A percentile compares a stretch with the other conserved stretches of the same genome.
These are phyloP conservation scores for Triplophysa tibetana DNA, from an alignment of 2,113 vertebrate species.

Conservation along the genomic window DNA sequence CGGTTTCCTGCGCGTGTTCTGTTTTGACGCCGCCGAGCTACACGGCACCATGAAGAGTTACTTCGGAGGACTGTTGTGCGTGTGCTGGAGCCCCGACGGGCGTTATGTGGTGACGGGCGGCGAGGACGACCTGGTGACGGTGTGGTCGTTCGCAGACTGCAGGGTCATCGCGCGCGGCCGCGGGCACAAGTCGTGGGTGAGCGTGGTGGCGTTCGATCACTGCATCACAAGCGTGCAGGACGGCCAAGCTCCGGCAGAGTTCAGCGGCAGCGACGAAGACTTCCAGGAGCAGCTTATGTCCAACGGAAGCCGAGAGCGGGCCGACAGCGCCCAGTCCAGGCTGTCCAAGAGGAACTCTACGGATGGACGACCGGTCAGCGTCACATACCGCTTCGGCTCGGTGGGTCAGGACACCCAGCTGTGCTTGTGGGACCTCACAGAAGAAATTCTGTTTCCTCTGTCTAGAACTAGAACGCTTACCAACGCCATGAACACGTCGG, in stretches of 20 bases:
- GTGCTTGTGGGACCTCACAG: slow-evolving; percentile 97
- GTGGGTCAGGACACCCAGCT: slow-evolving; percentile 98
- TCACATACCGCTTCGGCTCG: slow-evolving; percentile 95
- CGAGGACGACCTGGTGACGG: slow-evolving; percentile 96
- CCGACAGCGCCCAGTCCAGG: slow-evolving; percentile 90
- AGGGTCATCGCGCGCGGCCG: slow-evolving; percentile 94
- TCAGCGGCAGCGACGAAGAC: slow-evolving; percentile 97
- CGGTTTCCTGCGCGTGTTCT: slow-evolving; percentile 94
- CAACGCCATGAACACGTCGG: slow-evolving; percentile 91
- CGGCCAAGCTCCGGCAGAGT: slow-evolving; percentile 84
- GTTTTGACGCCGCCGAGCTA: slow-evolving; percentile 93
- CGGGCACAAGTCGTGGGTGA: slow-evolving; percentile 98
- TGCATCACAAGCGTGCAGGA: slow-evolving; percentile 97
- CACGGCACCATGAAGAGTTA: slow-evolving; percentile 99
- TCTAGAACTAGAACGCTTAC: slow-evolving; percentile 98
- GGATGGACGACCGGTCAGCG: slow-evolving; percentile 91
- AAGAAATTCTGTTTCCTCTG: slow-evolving; percentile 96
- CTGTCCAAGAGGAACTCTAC: slow-evolving; percentile 97
- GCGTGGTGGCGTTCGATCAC: slow-evolving; percentile 95
- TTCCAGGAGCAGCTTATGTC: slow-evolving; percentile 91
- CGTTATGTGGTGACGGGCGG: slow-evolving; percentile 95
- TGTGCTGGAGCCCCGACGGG: slow-evolving; percentile 98
- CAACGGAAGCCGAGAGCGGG: slow-evolving; percentile 80
- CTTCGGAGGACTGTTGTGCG: slow-evolving; percentile 94
- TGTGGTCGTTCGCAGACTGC: slow-evolving; percentile 95